Percentiles rank a stretch among this genome's conserved stretches.
Conservation (phyloP, 2,888 invertebrate genomes). For the Euspilapteryx auroguttella region DNA sequence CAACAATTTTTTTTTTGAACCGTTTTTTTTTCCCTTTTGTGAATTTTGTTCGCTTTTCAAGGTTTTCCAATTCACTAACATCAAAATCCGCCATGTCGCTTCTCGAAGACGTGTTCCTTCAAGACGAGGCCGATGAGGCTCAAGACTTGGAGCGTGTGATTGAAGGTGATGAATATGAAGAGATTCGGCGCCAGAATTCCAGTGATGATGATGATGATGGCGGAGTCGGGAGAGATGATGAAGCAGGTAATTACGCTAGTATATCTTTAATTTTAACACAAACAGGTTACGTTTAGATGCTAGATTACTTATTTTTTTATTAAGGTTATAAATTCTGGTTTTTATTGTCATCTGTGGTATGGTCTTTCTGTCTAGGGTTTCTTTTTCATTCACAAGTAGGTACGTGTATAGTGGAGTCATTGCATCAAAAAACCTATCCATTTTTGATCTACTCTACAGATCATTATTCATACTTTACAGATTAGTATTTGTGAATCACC, state of each 20-base stretch:
- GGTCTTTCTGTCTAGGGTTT: too few species aligned
- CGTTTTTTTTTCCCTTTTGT: not conserved
- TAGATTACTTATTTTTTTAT: too few species aligned
- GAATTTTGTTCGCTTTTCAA: not conserved
- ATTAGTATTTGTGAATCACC: too few species aligned
- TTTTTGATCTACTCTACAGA: too few species aligned
- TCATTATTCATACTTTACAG: too few species aligned
- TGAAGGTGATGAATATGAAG: conserved; percentile 51
- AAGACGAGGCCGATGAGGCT: conserved; percentile 44
- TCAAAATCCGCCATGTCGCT: conserved; percentile 27
- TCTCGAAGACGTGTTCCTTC: conserved; percentile 43
- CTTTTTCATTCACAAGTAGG: too few species aligned
- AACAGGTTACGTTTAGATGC: too few species aligned
- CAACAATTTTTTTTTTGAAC: not conserved
- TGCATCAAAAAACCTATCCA: too few species aligned
- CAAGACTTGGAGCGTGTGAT: conserved; percentile 43
- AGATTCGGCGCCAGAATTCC: conserved; percentile 23
- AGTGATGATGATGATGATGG: conserved; percentile 33
- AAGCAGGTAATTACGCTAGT: conserved; percentile 31
- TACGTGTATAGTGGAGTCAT: too few species aligned
- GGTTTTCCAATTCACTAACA: not conserved
- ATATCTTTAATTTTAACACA: too few species aligned
- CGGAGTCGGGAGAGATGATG: conserved; percentile 38
- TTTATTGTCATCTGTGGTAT: too few species aligned
- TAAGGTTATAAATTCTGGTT: too few species aligned